Evolutionary conservation across 2,797 vertebrate species (phyloP), one percentile per base, ranked within the genome.

Genomic region (Melanotaenia parkinsoni): DNA sequence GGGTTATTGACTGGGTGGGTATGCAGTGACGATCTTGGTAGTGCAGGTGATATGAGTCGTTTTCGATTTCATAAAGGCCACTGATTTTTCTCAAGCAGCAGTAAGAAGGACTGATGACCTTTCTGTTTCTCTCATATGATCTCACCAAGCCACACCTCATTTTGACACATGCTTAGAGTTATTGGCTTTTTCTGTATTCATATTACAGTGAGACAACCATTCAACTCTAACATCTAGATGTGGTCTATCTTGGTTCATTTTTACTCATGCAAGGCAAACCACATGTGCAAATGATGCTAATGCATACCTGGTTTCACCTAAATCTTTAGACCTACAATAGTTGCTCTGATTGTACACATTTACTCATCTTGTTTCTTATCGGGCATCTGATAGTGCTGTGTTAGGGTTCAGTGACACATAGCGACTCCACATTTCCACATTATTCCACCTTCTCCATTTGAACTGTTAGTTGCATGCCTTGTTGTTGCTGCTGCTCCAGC

Each of bases 401-500:
- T 67, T 79, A 87, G 82, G 70, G 72, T 71, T 76, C 77, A 82
- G 79, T 84, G 64, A 92, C 89, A 93, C 88, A 86, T 66, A 90
- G 85, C 79, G 81, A 87, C 83, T 86, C 85, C 60, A 76, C 84
- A 86, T 84, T 78, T 90, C 81, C 75, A 91, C 89, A 86, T 88
- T 89, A 68, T 90, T 92, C 90, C 92, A 94, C 86, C 86, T 81
- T 86, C 91, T 92, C 90, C 92, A 93, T 93, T 80, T 93, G 88
- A 93, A 91, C 91, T 93, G 93, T 93, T 91, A 94, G 91, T 91
- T 94, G 92, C 92, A 95, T 95, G 94, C 91, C 86, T 93, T 94
- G 93, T 94, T 94, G 90, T 94, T 95, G 89, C 93, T 94, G 92
- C 94, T 93, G 93, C 94, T 95, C 93, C 94, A 95, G 94, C 93